Evolutionary conservation across 2,797 vertebrate genomes (phyloP), one percentile per base, ranked within the genome.

Genomic region (Knipowitschia caucasica): DNA sequence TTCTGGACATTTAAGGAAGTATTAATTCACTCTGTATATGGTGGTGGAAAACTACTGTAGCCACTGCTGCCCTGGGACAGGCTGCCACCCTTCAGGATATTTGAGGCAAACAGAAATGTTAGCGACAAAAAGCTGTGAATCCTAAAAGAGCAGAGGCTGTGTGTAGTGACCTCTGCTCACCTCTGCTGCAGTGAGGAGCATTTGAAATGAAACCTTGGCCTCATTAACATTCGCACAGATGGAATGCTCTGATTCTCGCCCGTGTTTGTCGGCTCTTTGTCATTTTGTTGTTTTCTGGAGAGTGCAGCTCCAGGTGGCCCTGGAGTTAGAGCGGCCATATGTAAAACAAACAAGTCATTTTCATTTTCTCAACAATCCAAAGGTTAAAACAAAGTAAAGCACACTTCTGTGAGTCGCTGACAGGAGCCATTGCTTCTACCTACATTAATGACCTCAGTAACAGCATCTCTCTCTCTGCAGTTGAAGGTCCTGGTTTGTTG

Each of bases 281-380:
- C 40, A 43, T 43, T 43, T 25, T 43, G 23, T 43, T 43, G 40
- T 43, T 25, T 43, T 11, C n/a, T 7, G 7, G 23, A 43, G 14
- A 23, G 40, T 43, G 40, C 40, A 7, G 40, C 21, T 3, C 40
- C 24, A 43, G 40, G 40, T 43, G 40, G 38, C 38, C 29, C 42
- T 45, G 56, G 63, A 43, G 23, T 12, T 23, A 43, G 40, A 43
- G 40, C 21, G 23, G 14, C 40, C 23, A 25, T 43, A 43, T 43
- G 23, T 43, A 43, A 12, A 43, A 11, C 12, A 43, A 43, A 43
- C 40, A 43, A n/a, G 40, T 43, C 40, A 43, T 25, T 14, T 43
- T 23, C 23, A 15, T 24, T 43, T 25, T 14, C 23, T 21, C 14
- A 25, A 25, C 21, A 23, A 6, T 14, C 23, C 23, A 43, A 43